Base-by-base conservation (phyloP, 2,888 invertebrate species). In the Drosophila suboccidentalis region DNA sequence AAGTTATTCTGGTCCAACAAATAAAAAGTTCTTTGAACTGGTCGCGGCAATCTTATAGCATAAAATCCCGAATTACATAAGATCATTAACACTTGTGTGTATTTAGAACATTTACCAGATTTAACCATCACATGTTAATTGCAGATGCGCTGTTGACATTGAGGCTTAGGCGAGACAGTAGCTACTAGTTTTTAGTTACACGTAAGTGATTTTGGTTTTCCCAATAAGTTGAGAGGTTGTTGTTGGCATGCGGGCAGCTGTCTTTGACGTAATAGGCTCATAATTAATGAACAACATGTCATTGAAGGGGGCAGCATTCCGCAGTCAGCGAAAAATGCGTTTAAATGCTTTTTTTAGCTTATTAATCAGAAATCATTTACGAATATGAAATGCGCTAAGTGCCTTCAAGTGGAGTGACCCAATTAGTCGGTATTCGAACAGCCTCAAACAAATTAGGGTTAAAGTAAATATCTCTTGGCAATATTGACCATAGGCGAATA, bases 71-170 rank as follows among this genome's bases (percentile, higher is more conserved):
- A 44, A 38, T 53, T 55, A 69, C 75, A 64, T 65, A 67, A 82
- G 63, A 55, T 58, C 59, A 76, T 80, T 84, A 67, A 55, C 82
- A 77, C 82, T 58, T 54, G 36, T 19, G 39, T 36, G 44, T 65
- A 82, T 76, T 70, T 83, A 83, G 83, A 83, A 83, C 83, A 71
- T 55, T 72, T 53, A 43, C 29, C 39, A 15, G 51, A 8, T 55
- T 66, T 61, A 39, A 54, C 58, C 53, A 55, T 5, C 44, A 64
- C 44, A 76, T 78, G 80, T 51, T 76, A 67, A 73, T 77, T 74
- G 77, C 77, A 71, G 77, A 83, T 68, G 77, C 54, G 65, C 32
- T 49, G 81, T 15, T 57, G 81, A 65, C 83, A 81, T 81, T 82
- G 82, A 63, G 36, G 29, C 41, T 61, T 34, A 22, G 22, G 19